These are phyloP conservation scores for Choloepus didactylus DNA, from an alignment of 2,797 vertebrate species.

Conservation along the genomic window DNA sequence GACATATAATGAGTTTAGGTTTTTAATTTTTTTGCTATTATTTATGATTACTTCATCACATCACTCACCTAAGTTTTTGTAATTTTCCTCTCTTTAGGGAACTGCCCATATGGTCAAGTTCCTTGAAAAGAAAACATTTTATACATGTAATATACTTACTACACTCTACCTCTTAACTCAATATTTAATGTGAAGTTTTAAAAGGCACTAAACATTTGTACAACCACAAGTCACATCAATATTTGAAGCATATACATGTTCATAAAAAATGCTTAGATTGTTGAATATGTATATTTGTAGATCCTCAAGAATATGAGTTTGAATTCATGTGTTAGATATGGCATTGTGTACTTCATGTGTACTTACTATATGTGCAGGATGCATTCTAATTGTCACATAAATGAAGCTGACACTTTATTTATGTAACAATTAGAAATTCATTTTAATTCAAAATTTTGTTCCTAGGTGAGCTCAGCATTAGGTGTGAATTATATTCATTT, in stretches of 20 bases:
- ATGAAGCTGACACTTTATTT: not conserved
- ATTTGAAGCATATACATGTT: not conserved
- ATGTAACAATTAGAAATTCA: not conserved
- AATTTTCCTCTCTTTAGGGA: not conserved
- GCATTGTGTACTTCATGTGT: not conserved
- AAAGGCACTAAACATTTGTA: not conserved
- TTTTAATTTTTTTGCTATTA: not conserved
- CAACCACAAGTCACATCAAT: not conserved
- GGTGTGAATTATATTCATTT: not conserved
- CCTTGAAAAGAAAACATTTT: constrained; percentile 22
- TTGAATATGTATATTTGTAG: not conserved
- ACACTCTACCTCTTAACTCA: not conserved
- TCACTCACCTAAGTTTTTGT: not conserved
- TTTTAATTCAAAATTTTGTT: not conserved
- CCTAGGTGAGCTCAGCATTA: not conserved
- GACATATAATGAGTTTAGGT: not conserved
- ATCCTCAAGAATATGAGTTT: not conserved
- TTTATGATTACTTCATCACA: not conserved
- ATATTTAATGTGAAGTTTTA: not conserved
- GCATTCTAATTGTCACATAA: not conserved
- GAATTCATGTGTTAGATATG: not conserved
- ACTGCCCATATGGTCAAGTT: not conserved
- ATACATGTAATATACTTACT: not conserved
- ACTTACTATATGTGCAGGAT: not conserved
- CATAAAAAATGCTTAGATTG: not conserved